These are phyloP conservation scores for Ephestia elutella DNA, from an alignment of 1,140 invertebrate species.

Conservation along the genomic window DNA sequence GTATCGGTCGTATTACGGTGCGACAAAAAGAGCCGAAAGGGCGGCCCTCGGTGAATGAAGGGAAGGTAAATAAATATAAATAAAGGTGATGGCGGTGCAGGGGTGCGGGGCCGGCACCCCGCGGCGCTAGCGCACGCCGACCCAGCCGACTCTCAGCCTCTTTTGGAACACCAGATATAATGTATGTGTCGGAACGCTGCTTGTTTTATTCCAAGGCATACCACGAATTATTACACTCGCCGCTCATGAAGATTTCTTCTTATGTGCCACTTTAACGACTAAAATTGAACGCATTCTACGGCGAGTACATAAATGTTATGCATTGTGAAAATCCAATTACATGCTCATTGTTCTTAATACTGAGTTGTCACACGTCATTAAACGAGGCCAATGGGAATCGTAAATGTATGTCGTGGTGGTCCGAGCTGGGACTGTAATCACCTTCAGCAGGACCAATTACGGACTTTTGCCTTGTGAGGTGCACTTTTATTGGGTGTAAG, in stretches of 20 bases:
- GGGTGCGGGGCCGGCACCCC: constrained; percentile 40
- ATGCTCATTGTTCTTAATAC: constrained; percentile 58
- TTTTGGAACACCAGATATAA: constrained; percentile 2
- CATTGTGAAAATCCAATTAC: constrained; percentile 66
- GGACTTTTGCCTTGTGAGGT: constrained; percentile 45
- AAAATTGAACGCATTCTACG: background rate
- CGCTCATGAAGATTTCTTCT: background rate
- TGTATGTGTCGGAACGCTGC: constrained; percentile 16
- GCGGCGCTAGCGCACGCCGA: constrained; percentile 52
- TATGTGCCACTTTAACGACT: background rate
- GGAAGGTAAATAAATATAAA: constrained; percentile 75
- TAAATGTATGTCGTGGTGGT: constrained; percentile 56
- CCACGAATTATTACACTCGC: background rate
- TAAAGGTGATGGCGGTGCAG: constrained; percentile 60
- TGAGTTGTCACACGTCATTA: constrained; percentile 64
- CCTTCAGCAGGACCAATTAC: constrained; percentile 64
- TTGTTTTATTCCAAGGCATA: constrained; percentile 8
- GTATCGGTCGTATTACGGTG: constrained; percentile 55
- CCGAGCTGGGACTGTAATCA: constrained; percentile 40
- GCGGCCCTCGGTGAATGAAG: constrained; percentile 71
- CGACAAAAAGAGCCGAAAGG: constrained; percentile 72
- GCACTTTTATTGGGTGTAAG: constrained; percentile 72
- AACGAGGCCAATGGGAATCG: constrained; percentile 67
- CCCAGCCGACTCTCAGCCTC: background rate
- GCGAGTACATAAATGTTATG: constrained; percentile 37